Percentiles rank a stretch among this genome's conserved stretches.
Evolutionary conservation across 2,113 vertebrate species (phyloP).

Genomic region (Brachionichthys hirsutus): DNA sequence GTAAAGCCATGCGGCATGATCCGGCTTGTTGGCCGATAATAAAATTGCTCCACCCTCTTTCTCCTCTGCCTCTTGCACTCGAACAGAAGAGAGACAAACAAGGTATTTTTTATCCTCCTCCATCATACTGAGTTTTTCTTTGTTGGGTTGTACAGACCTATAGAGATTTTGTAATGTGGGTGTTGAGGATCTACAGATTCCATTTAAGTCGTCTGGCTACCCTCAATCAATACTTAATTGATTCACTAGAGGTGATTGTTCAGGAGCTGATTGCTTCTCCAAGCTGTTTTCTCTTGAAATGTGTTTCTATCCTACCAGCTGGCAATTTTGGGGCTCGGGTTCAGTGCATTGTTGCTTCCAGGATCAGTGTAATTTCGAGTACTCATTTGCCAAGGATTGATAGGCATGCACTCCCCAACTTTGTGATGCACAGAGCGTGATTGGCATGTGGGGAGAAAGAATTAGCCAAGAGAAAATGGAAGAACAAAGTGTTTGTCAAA

Average conservation of each 20-base stretch:
- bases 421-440: slow-evolving; percentile 48
- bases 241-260: slow-evolving; percentile 47
- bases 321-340: not conserved
- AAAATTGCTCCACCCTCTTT: slow-evolving; percentile 55
- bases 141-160: not conserved
- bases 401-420: slow-evolving; percentile 43
- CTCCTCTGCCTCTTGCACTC: slow-evolving; percentile 30
- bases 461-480: slow-evolving; percentile 44
- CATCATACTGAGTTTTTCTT: not conserved
- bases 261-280: slow-evolving; percentile 50
- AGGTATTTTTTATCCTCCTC: not conserved
- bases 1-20: slow-evolving; percentile 55
- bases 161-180: slow-evolving; percentile 11
- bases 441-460: slow-evolving; percentile 58
- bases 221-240: slow-evolving; percentile 59
- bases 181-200: slow-evolving; percentile 37
- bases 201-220: slow-evolving; percentile 37
- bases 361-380: slow-evolving; percentile 31
- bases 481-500: slow-evolving; percentile 70
- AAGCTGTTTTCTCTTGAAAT: slow-evolving; percentile 38
- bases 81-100: slow-evolving; percentile 20
- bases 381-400: slow-evolving; percentile 31
- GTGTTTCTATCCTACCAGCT: not conserved
- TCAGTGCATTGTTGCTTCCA: slow-evolving; percentile 19
- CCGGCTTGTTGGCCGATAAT: slow-evolving; percentile 60